Percentiles rank a stretch among this genome's conserved stretches.
phyloP scores from a whole-genome alignment of 1,140 invertebrate genomes.

The Drosophila burlai region DNA sequence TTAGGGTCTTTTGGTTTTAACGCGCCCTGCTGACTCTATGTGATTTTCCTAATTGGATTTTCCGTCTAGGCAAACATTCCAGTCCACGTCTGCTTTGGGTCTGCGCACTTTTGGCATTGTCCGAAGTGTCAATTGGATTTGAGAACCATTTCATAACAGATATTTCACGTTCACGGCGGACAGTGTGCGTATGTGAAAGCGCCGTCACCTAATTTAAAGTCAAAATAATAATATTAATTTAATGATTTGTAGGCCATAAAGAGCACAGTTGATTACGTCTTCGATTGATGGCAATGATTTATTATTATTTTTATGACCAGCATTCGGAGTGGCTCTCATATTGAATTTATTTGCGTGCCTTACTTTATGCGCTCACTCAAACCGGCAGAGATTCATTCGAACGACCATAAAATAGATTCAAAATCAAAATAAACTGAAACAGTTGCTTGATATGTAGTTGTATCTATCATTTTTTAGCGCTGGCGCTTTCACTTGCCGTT shows the following conservation, averaged over 20 bases:
- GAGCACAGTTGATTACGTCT: slow-evolving; percentile 42
- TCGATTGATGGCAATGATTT: slow-evolving; percentile 44
- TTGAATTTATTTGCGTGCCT: slow-evolving; percentile 54
- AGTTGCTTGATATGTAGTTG: slow-evolving; percentile 49
- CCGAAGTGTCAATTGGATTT: slow-evolving; percentile 49
- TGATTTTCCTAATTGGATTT: slow-evolving; percentile 58
- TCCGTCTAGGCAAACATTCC: slow-evolving; percentile 40
- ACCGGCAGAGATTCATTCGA: slow-evolving; percentile 9
- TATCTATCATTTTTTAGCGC: slow-evolving; percentile 27
- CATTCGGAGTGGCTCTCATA: slow-evolving; percentile 30
- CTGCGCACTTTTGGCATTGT: slow-evolving; percentile 35
- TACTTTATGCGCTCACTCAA: slow-evolving; percentile 11
- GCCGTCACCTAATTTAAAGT: slow-evolving; percentile 3
- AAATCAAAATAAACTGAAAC: slow-evolving; percentile 55
- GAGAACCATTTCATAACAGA: slow-evolving; percentile 42
- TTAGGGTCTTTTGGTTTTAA: slow-evolving; percentile 30
- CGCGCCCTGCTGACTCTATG: slow-evolving; percentile 30
- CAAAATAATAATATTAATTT: slow-evolving; percentile 39
- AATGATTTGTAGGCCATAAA: slow-evolving; percentile 21
- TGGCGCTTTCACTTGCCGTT: slow-evolving; percentile 70
- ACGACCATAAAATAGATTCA: slow-evolving; percentile 50
- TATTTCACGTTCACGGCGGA: slow-evolving; percentile 4
- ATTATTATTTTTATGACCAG: slow-evolving; percentile 51
- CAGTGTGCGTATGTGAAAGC: slow-evolving; percentile 22
- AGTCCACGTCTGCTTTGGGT: slow-evolving; percentile 9